Conservation (phyloP, 1,140 invertebrate genomes). For the Dendroctonus ponderosae region DNA sequence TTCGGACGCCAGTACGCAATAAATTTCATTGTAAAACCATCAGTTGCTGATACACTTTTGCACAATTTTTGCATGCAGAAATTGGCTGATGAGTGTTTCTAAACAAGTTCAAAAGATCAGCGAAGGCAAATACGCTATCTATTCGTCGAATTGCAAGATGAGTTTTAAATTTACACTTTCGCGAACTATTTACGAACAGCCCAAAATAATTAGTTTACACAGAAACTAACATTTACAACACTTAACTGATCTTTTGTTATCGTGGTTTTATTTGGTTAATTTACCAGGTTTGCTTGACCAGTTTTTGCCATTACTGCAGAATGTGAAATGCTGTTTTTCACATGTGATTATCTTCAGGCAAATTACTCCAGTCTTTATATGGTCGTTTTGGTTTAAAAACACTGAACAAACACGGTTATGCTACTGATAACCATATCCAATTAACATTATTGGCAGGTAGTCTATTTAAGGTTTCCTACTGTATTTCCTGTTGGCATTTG, state of each 20-base stretch:
- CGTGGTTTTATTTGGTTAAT: not conserved
- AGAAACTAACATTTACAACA: not conserved
- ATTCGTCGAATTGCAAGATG: not conserved
- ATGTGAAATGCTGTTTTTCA: not conserved
- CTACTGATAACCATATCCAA: not conserved
- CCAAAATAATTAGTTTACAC: no score
- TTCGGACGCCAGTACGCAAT: no score
- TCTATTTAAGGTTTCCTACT: not conserved
- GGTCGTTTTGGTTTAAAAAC: no score
- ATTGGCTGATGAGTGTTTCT: not conserved
- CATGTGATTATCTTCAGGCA: not conserved
- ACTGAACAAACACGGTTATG: not conserved
- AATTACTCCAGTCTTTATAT: not conserved
- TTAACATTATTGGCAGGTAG: not conserved
- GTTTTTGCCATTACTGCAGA: not conserved
- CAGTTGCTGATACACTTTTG: not conserved
- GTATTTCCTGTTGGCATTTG: constrained; percentile 6
- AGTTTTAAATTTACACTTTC: no score
- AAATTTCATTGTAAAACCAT: no score
- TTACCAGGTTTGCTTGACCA: not conserved
- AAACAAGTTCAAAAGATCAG: not conserved
- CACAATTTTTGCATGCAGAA: not conserved
- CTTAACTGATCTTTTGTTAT: constrained; percentile 7
- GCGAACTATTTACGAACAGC: no score
- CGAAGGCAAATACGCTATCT: not conserved